Evolutionary conservation across 64 coral and sea anemone genomes (phyloP), one percentile per base, ranked within the genome.

Genomic region (Actinia tenebrosa): DNA sequence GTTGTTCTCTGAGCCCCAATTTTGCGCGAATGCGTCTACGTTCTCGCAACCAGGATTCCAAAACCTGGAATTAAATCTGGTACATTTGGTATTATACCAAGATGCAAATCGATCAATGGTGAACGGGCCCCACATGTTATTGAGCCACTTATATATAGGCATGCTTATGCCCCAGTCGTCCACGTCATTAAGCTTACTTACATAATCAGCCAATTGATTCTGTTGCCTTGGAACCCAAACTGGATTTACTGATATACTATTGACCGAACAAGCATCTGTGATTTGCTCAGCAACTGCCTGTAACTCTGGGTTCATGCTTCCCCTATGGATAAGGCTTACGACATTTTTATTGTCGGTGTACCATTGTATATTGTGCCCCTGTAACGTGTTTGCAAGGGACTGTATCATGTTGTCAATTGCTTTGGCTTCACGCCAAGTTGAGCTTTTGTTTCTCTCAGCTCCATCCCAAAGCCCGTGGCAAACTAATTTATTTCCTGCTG

Each of bases 141-240:
- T 30, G 9, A 92, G 7, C 78, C 79, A 87, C 7, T 87, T 60
- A 52, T 83, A 92, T 45, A 92, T 45, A 11, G 87, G 42, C 22
- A 53, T 45, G 30, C 71, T 56, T 68, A 92, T 59, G 9, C 61
- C 62, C 90, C 60, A 92, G 52, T 92, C 86, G 11, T 91, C 78
- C 43, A 80, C 47, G 45, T 91, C 84, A 16, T 78, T 87, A 44
- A 87, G 6, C 80, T 86, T 91, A 18, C 89, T 81, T n/a, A 91
- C 56, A 66, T 87, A 91, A 78, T 87, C 84, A 82, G 90, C 90
- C 20, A 86, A 55, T 9, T 86, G 56, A 56, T 91, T 91, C 16
- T 87, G 27, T 7, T 61, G 55, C 44, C 89, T 77, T 42, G 84
- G 84, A 17, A 91, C 10, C 89, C 89, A 91, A 13, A 79, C 71